These are phyloP conservation scores for Cryptus viduatorius DNA, from an alignment of 2,888 invertebrate genomes.

Conservation along the genomic window DNA sequence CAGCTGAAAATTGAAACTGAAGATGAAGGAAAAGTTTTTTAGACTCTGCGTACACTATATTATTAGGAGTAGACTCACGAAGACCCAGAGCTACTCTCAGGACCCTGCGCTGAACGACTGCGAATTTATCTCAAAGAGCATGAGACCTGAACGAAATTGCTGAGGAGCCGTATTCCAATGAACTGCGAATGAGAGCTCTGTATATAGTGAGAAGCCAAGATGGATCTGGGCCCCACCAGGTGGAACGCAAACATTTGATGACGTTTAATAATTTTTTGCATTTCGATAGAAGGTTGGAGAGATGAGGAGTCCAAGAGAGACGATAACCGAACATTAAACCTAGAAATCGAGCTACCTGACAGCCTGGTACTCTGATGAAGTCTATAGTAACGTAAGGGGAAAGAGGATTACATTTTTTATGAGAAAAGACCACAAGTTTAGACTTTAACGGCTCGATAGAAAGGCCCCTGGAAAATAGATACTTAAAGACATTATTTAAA, in stretches of 20 bases:
- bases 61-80: slow-evolving; percentile 50
- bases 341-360: slow-evolving; percentile 6
- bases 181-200: slow-evolving; percentile 38
- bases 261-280: slow-evolving; percentile 2
- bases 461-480: no score
- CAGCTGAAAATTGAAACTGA: slow-evolving; percentile 6
- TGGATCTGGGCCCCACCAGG: slow-evolving; percentile 26
- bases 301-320: background rate
- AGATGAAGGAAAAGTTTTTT: background rate
- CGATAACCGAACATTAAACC: background rate
- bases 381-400: slow-evolving; percentile 11
- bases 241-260: slow-evolving; percentile 15
- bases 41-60: slow-evolving; percentile 53
- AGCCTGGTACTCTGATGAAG: background rate
- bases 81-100: slow-evolving; percentile 37
- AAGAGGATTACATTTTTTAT: background rate
- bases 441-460: slow-evolving; percentile 32
- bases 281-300: background rate
- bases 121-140: background rate
- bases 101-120: slow-evolving; percentile 22
- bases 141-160: slow-evolving; percentile 1
- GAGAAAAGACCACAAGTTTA: slow-evolving; percentile 26
- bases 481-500: no score
- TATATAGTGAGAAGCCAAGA: slow-evolving; percentile 26
- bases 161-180: slow-evolving; percentile 45